Conservation (phyloP, 2,888 invertebrate genomes). For the Prosopocoilus inquinatus region DNA sequence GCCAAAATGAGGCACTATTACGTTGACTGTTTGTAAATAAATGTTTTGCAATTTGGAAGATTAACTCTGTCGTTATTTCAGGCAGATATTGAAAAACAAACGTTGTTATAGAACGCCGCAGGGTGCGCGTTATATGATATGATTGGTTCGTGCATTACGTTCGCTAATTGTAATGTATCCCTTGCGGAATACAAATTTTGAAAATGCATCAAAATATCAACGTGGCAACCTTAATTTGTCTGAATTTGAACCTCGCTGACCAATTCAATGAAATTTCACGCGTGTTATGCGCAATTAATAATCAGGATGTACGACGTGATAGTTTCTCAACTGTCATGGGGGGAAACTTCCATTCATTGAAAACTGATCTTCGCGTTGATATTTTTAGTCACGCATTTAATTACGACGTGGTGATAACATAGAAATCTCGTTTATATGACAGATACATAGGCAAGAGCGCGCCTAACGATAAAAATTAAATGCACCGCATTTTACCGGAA, state of each 20-base stretch:
- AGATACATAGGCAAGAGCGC: not conserved
- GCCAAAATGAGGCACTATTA: too few relatives aligned
- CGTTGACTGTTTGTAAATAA: too few relatives aligned
- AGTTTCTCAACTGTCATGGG: too few relatives aligned
- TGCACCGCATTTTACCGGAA: not conserved
- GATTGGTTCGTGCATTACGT: constrained; percentile 12
- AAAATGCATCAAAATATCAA: constrained; percentile 3
- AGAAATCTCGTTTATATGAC: not conserved
- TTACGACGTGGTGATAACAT: not conserved
- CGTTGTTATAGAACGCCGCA: constrained; percentile 35
- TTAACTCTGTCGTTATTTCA: constrained; percentile 8
- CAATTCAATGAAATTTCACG: too few relatives aligned
- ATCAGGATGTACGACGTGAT: too few relatives aligned
- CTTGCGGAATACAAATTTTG: not conserved
- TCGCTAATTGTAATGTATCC: constrained; percentile 1
- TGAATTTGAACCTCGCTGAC: too few relatives aligned
- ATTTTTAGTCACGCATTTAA: not conserved
- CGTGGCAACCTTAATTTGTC: too few relatives aligned
- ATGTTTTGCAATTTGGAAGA: too few relatives aligned
- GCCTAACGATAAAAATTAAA: too few relatives aligned
- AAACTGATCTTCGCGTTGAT: too few relatives aligned
- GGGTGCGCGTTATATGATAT: constrained; percentile 34
- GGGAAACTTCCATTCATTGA: too few relatives aligned
- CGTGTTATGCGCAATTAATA: too few relatives aligned
- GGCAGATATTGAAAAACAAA: constrained; percentile 19